Conservation (phyloP, 2,797 vertebrate genomes). For the Lerista edwardsae region DNA sequence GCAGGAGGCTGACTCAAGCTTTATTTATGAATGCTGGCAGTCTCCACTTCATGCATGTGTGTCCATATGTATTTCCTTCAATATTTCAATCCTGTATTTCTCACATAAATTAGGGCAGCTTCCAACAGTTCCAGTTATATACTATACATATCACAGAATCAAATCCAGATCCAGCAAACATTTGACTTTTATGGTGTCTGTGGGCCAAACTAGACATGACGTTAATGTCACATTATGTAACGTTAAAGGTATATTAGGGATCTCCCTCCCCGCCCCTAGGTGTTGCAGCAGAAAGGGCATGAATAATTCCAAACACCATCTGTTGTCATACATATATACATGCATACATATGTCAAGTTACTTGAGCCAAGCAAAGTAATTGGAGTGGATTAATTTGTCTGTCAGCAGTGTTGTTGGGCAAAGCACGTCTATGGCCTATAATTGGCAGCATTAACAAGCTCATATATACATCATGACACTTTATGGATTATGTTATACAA, state of each 20-base stretch:
- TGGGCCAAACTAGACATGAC: too few relatives aligned
- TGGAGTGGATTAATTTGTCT: not conserved
- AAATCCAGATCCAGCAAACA: too few relatives aligned
- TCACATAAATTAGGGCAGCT: too few relatives aligned
- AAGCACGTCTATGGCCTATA: not conserved
- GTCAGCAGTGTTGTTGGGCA: not conserved
- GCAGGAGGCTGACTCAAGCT: too few relatives aligned
- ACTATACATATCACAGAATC: too few relatives aligned
- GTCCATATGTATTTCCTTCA: too few relatives aligned
- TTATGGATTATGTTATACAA: not conserved
- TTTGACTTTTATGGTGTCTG: too few relatives aligned
- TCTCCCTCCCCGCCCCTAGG: not conserved
- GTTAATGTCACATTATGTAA: too few relatives aligned
- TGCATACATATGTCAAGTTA: not conserved
- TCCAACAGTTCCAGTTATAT: too few relatives aligned
- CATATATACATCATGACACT: not conserved
- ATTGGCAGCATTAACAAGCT: not conserved
- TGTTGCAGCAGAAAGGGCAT: not conserved
- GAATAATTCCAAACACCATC: not conserved
- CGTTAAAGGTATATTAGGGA: not conserved
- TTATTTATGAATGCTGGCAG: too few relatives aligned
- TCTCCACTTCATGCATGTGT: too few relatives aligned
- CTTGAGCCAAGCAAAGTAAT: conserved; percentile 1
- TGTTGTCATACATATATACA: not conserved
- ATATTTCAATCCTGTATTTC: too few relatives aligned